Percentiles rank a stretch among this genome's conserved stretches.
Conservation (phyloP, 1,140 invertebrate genomes). For the Neodiprion pinetum region DNA sequence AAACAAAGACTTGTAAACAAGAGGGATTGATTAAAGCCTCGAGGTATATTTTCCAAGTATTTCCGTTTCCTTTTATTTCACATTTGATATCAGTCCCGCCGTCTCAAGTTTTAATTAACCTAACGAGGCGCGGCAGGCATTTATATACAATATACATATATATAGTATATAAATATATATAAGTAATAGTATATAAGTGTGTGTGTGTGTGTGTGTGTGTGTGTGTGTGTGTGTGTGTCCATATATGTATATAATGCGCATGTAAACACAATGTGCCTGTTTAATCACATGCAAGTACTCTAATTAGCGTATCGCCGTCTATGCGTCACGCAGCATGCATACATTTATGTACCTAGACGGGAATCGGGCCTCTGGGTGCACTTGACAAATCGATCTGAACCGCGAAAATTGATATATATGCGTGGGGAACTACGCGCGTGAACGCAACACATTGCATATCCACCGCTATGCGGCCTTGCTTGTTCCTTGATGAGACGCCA, state of each 20-base stretch:
- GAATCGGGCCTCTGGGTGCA: neutral
- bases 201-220: no score
- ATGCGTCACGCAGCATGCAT: neutral
- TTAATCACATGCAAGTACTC: neutral
- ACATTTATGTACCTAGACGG: neutral
- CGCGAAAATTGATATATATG: neutral
- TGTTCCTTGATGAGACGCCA: neutral
- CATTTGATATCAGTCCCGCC: neutral
- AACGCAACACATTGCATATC: no score
- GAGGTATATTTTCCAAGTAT: no score
- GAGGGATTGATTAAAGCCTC: no score
- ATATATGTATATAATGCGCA: no score
- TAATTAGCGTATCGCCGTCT: neutral
- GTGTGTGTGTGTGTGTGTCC: no score
- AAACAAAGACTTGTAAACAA: no score
- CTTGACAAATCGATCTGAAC: neutral
- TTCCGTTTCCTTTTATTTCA: neutral
- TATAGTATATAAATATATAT: no score
- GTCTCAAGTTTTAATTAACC: slow-evolving; percentile 5
- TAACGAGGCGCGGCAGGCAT: neutral
- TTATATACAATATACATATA: no score
- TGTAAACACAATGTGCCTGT: no score
- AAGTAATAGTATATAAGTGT: no score
- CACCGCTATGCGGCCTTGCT: neutral
- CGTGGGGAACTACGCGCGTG: neutral